Conservation (phyloP, 2,113 vertebrate genomes). For the Paratilapia polleni region DNA sequence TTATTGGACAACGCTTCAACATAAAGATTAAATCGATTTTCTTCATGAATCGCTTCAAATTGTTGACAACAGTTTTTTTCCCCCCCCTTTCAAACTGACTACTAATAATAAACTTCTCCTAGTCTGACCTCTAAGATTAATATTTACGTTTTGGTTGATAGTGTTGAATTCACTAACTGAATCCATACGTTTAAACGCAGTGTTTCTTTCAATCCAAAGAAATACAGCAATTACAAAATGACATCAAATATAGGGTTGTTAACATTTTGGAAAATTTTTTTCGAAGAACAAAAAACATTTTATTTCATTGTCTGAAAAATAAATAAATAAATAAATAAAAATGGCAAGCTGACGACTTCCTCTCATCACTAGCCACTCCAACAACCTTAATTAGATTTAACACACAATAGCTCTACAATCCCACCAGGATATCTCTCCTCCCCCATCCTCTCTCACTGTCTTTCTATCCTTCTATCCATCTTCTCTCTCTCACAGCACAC, state of each 20-base stretch:
- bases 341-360: not conserved
- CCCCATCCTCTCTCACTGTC: not conserved
- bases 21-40: not conserved
- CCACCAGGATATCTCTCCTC: not conserved
- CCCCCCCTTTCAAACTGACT: not conserved
- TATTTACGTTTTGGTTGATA: not conserved
- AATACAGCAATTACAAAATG: not conserved
- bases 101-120: not conserved
- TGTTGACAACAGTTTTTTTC: not conserved
- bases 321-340: too few species aligned
- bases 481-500: not conserved
- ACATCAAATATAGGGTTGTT: not conserved
- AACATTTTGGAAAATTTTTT: not conserved
- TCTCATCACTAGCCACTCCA: not conserved
- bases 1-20: too few species aligned
- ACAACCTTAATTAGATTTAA: slow-evolving; percentile 12
- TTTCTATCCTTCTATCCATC: slow-evolving; percentile 16
- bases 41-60: not conserved
- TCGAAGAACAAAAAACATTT: not conserved
- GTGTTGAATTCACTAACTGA: not conserved
- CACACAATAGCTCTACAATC: slow-evolving; percentile 17
- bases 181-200: not conserved
- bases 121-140: not conserved
- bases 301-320: not conserved
- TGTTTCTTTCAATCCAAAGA: not conserved